phyloP scores from a whole-genome alignment of 2,797 vertebrate species.

The Amniataba percoides region DNA sequence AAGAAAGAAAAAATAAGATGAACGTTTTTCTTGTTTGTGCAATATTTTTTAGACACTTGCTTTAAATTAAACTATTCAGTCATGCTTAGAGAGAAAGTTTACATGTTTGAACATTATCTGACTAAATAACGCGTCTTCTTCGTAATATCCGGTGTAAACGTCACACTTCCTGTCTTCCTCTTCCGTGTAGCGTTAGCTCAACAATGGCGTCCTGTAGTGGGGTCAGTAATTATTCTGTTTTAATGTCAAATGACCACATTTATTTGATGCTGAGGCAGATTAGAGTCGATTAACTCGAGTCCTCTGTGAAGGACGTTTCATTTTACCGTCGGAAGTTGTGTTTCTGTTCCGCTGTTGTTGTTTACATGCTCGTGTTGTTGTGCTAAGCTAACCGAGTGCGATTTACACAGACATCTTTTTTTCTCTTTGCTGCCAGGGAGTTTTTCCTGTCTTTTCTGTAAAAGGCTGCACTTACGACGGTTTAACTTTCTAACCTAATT shows the following conservation, averaged over 20 bases:
- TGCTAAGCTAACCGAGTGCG: conserved; percentile 55
- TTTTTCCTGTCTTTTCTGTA: fast-evolving
- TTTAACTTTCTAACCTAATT: fast-evolving
- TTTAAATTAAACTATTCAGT: not conserved
- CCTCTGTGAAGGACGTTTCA: fast-evolving
- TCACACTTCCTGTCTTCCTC: conserved; percentile 48
- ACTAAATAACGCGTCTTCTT: not conserved
- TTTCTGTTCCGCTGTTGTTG: not conserved
- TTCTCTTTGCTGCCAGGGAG: not conserved
- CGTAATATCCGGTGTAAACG: conserved; percentile 51
- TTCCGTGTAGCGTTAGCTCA: not conserved
- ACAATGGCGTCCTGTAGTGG: conserved; percentile 70
- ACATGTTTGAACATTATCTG: not conserved
- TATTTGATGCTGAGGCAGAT: fast-evolving
- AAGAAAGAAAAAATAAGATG: not conserved
- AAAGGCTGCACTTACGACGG: fast-evolving
- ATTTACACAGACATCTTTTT: not conserved
- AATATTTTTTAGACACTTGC: not conserved
- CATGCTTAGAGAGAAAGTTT: not conserved
- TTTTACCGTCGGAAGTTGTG: fast-evolving
- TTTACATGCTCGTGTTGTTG: conserved; percentile 10
- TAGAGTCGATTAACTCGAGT: fast-evolving
- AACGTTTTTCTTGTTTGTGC: not conserved
- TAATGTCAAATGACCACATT: fast-evolving
- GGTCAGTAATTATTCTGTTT: conserved; percentile 58